These are phyloP conservation scores for Myrmecobius fasciatus DNA, from an alignment of 2,113 vertebrate genomes.

Conservation along the genomic window DNA sequence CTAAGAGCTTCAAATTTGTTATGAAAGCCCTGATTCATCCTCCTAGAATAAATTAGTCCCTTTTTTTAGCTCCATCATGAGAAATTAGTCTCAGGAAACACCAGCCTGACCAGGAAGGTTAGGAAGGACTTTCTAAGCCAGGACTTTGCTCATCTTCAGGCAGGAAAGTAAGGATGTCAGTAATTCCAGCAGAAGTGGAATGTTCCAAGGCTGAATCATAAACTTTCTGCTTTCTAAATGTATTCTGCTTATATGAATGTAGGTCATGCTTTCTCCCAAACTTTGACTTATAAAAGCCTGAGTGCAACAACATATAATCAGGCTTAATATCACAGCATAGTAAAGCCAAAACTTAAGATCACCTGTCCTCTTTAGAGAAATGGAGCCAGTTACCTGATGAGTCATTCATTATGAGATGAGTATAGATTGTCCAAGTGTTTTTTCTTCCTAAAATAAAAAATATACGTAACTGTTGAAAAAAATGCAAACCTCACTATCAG, in stretches of 20 bases:
- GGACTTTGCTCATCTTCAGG: not conserved
- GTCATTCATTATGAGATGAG: not conserved
- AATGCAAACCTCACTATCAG: not conserved
- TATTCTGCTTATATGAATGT: not conserved
- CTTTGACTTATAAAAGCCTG: not conserved
- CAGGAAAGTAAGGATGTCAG: not conserved
- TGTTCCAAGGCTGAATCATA: not conserved
- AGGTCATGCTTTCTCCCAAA: not conserved
- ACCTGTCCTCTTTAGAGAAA: not conserved
- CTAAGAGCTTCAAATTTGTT: not conserved
- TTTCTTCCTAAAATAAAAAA: not conserved
- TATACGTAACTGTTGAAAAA: not conserved
- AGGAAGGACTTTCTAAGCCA: not conserved
- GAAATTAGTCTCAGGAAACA: not conserved
- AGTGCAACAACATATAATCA: conserved; percentile 2
- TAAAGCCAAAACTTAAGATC: not conserved
- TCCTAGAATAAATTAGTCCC: not conserved
- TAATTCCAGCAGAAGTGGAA: not conserved
- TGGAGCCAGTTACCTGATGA: not conserved
- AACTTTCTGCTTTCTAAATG: not conserved
- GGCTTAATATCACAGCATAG: not conserved
- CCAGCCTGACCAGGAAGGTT: too few species aligned
- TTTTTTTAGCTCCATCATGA: not conserved
- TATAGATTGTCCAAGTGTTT: not conserved
- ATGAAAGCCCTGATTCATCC: not conserved